Evolutionary conservation across 2,888 invertebrate genomes (phyloP).

Genomic region (Mystacides longicornis): DNA sequence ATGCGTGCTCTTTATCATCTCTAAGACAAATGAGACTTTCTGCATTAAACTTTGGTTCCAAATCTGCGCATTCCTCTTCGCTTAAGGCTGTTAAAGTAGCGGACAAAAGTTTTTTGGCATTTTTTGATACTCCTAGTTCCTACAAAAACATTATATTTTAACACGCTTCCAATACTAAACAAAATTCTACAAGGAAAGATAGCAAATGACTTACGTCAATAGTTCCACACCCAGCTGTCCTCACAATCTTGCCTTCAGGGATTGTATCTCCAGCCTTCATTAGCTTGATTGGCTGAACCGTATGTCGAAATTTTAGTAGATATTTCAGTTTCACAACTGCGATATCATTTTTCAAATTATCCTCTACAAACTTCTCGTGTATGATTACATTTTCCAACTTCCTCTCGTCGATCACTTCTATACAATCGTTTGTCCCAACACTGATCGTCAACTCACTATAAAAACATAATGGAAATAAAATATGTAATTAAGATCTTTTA

Average conservation of each 20-base stretch:
- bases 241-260: neutral
- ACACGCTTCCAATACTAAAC: neutral
- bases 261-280: neutral
- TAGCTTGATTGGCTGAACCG: neutral
- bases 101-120: neutral
- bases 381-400: neutral
- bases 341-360: neutral
- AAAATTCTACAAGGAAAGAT: too few species aligned
- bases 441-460: neutral
- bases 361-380: neutral
- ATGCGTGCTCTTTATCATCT: neutral
- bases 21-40: neutral
- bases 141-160: neutral
- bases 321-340: neutral
- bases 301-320: neutral
- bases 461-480: too few species aligned
- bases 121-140: neutral
- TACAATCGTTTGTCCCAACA: neutral
- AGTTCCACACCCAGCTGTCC: neutral
- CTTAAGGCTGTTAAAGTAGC: neutral
- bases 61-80: neutral
- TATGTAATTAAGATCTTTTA: too few species aligned
- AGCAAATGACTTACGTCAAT: slow-evolving; percentile 1
- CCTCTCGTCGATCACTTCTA: neutral
- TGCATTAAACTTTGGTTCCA: neutral